Evolutionary conservation across 2,797 vertebrate genomes (phyloP), one percentile per base, ranked within the genome.

Genomic region (Triplophysa yarkandensis): DNA sequence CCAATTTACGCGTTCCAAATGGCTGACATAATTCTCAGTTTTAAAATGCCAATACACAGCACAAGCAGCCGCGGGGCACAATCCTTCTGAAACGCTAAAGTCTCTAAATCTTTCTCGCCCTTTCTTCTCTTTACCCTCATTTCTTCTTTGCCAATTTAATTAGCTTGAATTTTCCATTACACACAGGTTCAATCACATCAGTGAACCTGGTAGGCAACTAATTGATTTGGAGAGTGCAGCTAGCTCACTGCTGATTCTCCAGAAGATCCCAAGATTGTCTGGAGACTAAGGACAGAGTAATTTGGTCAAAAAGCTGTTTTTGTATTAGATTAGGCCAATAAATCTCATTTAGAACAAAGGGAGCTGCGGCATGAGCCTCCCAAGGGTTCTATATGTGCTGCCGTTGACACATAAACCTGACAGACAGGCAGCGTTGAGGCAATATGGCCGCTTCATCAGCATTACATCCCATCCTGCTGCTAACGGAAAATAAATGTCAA

Each of bases 401-500:
- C 90, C 91, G 90, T 90, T 91, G 65, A 77, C 67, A 77, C 30
- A 77, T 27, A 73, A 68, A 70, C 76, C 43, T 65, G 68, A 76
- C 68, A 82, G 55, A 74, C 74, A 93, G 91, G 90, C 90, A 91
- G 92, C 93, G 91, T 89, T 89, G 91, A 88, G 88, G 93, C 92
- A 91, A 94, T 94, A 94, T 93, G 93, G 89, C 91, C 86, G 58
- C 87, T 93, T 92, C 91, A 88, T 90, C 89, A 91, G 92, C 92
- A 86, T 90, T 89, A 87, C 85, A 89, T 89, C 88, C 88, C 89
- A 89, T 91, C 93, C 93, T 91, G 90, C 92, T 93, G 92, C 89
- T 94, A 92, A 90, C 92, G 93, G 93, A 93, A 94, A 92, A 94
- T 94, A 93, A 94, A 95, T 92, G 93, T 94, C 92, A 94, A 93